Evolutionary conservation across 1,140 invertebrate genomes (phyloP), one percentile per base, ranked within the genome.

Genomic region (Ganaspis sp.): DNA sequence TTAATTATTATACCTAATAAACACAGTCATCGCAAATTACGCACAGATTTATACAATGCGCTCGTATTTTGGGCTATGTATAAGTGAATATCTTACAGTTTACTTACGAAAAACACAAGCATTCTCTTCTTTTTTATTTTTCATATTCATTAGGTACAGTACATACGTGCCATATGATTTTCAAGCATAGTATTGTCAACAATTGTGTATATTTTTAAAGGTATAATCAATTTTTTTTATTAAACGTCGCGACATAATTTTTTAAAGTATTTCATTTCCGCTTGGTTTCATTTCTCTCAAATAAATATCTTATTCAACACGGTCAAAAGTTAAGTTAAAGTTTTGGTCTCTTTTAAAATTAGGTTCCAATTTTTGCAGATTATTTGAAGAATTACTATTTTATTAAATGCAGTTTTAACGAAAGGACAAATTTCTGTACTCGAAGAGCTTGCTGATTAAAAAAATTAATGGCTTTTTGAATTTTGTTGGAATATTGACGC

Each of bases 181-280:
- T 86, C 84, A 86, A 87, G 86, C 84, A 84, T 87, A 88, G 83
- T 88, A 88, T 88, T 88, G 87, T 88, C 87, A 88, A 87, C 83
- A 83, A 77, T 87, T 88, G 85, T 88, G 80, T 88, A 86, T 84
- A 82, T 84, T 70, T 80, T 81, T 64, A 64, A 26, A 15, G 12
- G 58, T 64, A 34, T 79, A 70, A 34, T 29, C 21, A 34, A 5
- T 34, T 29, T 11, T 64, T 29, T 29, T 29, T 34, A 12, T 12
- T 1, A 29, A 29, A 29, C 5, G 6, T 34, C 15, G 11, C 58
- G 15, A 1, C 23, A 29, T 34, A n/a, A n/a, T n/a, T n/a, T n/a
- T n/a, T n/a, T n/a, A n/a, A n/a, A n/a, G n/a, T n/a, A n/a, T n/a
- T n/a, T n/a, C n/a, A n/a, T n/a, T n/a, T n/a, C n/a, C n/a, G n/a